A percentile compares a stretch with the other conserved stretches of the same genome.
These are phyloP conservation scores for Battus philenor DNA, from an alignment of 1,140 invertebrate genomes.

Conservation along the genomic window DNA sequence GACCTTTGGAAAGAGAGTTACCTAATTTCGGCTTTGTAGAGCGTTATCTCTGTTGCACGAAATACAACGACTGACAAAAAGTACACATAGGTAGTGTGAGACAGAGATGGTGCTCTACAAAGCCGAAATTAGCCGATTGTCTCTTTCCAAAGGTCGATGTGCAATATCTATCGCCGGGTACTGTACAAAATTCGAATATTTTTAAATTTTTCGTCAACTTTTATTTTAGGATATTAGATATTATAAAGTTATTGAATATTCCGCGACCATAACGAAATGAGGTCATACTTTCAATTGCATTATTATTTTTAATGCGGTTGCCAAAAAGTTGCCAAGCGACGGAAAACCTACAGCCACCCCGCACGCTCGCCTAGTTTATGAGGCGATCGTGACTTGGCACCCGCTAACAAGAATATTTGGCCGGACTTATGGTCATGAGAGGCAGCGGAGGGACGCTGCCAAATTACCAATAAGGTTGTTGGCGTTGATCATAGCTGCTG, in stretches of 20 bases:
- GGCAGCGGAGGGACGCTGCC: slow-evolving; percentile 15
- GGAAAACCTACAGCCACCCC: not conserved
- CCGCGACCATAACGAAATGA: not conserved
- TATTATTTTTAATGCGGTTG: slow-evolving; percentile 9
- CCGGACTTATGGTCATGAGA: slow-evolving; percentile 9
- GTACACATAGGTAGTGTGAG: no score
- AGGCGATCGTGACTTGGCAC: slow-evolving; percentile 40
- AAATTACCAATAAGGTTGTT: slow-evolving; percentile 11
- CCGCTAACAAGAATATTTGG: slow-evolving; percentile 24
- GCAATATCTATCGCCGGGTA: no score
- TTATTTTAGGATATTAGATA: no score
- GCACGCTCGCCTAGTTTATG: slow-evolving; percentile 28
- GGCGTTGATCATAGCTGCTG: slow-evolving; percentile 9
- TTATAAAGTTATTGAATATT: not conserved
- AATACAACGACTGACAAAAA: no score
- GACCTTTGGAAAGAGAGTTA: no score
- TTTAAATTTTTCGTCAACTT: no score
- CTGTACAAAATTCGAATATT: no score
- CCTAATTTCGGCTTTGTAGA: no score
- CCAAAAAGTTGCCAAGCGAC: slow-evolving; percentile 1
- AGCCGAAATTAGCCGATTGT: no score
- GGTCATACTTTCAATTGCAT: slow-evolving; percentile 1
- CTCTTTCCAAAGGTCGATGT: no score
- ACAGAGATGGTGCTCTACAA: no score
- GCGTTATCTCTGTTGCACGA: no score